phyloP scores from a whole-genome alignment of 2,888 invertebrate genomes.

The Noctua fimbriata region DNA sequence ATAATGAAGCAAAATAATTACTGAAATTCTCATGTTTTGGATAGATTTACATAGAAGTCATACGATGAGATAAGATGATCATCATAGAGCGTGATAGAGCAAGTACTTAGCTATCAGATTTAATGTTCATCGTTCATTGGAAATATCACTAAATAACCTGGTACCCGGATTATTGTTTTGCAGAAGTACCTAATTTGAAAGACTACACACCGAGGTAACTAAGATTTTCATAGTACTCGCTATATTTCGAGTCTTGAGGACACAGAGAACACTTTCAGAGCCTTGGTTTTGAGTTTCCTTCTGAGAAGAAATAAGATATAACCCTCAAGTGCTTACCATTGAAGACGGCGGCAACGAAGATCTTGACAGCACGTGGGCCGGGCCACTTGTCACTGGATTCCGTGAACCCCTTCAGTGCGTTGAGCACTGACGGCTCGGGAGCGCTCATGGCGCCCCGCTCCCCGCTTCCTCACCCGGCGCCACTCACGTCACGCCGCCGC shows the following conservation, averaged over 20 bases:
- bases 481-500: constrained; percentile 75
- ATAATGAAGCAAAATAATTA: background rate
- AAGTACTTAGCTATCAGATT: background rate
- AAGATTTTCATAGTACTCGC: background rate
- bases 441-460: constrained; percentile 84
- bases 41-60: background rate
- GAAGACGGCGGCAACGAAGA: constrained; percentile 90
- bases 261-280: too few species aligned
- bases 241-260: background rate
- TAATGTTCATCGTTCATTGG: background rate
- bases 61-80: background rate
- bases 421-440: constrained; percentile 88
- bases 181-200: background rate
- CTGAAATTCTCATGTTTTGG: background rate
- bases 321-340: constrained; percentile 81
- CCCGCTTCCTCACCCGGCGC: constrained; percentile 79
- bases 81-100: background rate
- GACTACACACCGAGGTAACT: background rate
- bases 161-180: background rate
- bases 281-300: background rate
- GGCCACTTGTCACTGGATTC: constrained; percentile 88
- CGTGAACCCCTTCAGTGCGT: constrained; percentile 87
- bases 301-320: background rate
- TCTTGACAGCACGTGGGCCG: constrained; percentile 90
- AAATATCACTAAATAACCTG: background rate